Evolutionary conservation across 2,797 vertebrate species (phyloP).

Genomic region (Phataginus tetradactyla): DNA sequence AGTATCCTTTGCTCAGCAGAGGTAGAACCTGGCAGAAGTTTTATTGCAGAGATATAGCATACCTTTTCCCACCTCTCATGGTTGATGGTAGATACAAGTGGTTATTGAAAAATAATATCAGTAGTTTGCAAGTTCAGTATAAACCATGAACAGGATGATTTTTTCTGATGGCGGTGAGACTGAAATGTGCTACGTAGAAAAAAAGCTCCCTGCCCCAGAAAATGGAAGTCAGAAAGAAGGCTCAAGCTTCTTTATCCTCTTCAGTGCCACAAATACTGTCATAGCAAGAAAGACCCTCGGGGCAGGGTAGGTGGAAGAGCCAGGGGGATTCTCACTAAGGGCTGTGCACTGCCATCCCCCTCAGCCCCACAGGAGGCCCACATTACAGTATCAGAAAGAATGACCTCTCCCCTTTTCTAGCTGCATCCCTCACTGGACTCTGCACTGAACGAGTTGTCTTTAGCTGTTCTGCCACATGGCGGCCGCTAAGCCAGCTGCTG

Average conservation of each 20-base stretch:
- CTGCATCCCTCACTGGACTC: not conserved
- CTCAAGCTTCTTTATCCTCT: conserved; percentile 51
- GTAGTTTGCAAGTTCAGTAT: conserved; percentile 37
- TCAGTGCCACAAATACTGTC: conserved; percentile 31
- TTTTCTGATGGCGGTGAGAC: conserved; percentile 22
- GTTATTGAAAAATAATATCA: conserved; percentile 56
- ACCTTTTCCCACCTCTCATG: conserved; percentile 50
- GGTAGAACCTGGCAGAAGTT: conserved; percentile 57
- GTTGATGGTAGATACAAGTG: conserved; percentile 18
- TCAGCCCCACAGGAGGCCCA: not conserved
- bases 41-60: conserved; percentile 11
- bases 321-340: not conserved
- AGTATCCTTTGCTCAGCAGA: conserved; percentile 38
- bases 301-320: not conserved
- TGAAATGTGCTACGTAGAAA: not conserved
- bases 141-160: conserved; percentile 29
- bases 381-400: not conserved
- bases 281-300: not conserved
- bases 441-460: not conserved
- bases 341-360: not conserved
- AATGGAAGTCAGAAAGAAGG: not conserved
- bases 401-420: not conserved
- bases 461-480: not conserved
- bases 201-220: not conserved
- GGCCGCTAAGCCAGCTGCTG: not conserved